Evolutionary conservation across 2,888 invertebrate genomes (phyloP).

Genomic region (Apodemia hepburni): DNA sequence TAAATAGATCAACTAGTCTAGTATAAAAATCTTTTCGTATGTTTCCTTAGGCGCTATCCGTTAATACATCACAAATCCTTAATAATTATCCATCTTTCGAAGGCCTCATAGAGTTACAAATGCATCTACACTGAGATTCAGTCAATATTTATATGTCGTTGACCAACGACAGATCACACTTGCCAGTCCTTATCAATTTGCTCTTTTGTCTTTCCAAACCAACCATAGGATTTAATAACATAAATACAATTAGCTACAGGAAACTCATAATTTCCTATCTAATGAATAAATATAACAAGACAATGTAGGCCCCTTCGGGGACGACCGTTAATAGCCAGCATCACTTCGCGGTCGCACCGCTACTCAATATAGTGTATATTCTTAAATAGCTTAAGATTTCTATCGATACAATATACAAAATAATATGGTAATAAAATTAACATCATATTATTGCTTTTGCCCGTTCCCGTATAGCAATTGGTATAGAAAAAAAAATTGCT

Average conservation of each 20-base stretch:
- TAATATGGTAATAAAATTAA: constrained; percentile 81
- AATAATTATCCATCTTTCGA: constrained; percentile 79
- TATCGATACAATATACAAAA: constrained; percentile 78
- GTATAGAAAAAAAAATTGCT: constrained; percentile 77
- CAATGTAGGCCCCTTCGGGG: constrained; percentile 54
- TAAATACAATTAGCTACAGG: constrained; percentile 74
- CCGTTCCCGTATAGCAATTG: constrained; percentile 81
- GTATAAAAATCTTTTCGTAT: constrained; percentile 81
- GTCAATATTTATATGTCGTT: constrained; percentile 80
- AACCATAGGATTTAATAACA: constrained; percentile 72
- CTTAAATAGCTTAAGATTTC: constrained; percentile 70
- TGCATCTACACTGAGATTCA: constrained; percentile 81
- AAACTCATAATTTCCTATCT: constrained; percentile 78
- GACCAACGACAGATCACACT: constrained; percentile 79
- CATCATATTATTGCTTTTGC: constrained; percentile 81
- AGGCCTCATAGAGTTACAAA: constrained; percentile 80
- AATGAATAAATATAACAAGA: constrained; percentile 78
- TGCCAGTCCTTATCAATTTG: constrained; percentile 69
- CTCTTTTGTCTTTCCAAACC: constrained; percentile 72
- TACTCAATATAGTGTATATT: constrained; percentile 66
- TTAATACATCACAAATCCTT: constrained; percentile 81
- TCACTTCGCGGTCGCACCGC: constrained; percentile 77
- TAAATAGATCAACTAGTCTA: constrained; percentile 80
- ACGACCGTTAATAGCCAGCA: constrained; percentile 70
- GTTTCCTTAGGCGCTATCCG: constrained; percentile 81